These are phyloP conservation scores for Thalassarche chlororhynchos DNA, from an alignment of 2,113 vertebrate species.

Conservation along the genomic window DNA sequence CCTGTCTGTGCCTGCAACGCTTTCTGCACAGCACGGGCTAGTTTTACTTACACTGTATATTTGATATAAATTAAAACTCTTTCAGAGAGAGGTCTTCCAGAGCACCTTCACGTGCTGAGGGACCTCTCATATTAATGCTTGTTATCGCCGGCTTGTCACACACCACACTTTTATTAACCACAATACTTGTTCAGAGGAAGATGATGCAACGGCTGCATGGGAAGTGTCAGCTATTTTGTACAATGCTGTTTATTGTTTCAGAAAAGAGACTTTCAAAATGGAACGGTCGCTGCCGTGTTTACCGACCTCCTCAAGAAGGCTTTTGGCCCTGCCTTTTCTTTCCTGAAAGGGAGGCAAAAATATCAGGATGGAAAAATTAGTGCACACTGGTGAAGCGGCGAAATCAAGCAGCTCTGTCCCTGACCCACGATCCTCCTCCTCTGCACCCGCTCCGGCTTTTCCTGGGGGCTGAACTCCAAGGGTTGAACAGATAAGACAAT, in stretches of 20 bases:
- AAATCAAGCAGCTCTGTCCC: not conserved
- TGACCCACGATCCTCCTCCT: not conserved
- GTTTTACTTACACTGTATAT: fast-evolving
- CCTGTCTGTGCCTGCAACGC: not conserved
- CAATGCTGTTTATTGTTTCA: not conserved
- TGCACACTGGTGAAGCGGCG: fast-evolving
- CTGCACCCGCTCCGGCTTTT: not conserved
- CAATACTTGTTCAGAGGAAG: not conserved
- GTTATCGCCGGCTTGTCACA: not conserved
- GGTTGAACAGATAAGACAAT: not conserved
- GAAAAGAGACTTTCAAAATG: not conserved
- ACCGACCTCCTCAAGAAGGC: not conserved
- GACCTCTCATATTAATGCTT: not conserved
- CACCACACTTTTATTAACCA: not conserved
- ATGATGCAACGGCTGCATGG: not conserved
- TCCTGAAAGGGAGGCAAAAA: not conserved
- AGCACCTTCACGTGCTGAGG: not conserved
- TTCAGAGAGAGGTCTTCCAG: not conserved
- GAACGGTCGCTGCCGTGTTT: not conserved
- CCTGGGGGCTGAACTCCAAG: not conserved
- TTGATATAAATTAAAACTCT: not conserved
- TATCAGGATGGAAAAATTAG: not conserved
- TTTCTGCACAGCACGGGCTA: not conserved
- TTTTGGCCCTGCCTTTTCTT: not conserved
- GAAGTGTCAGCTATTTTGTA: not conserved